Conservation (phyloP, 2,113 vertebrate species). For the Leptosomus discolor region DNA sequence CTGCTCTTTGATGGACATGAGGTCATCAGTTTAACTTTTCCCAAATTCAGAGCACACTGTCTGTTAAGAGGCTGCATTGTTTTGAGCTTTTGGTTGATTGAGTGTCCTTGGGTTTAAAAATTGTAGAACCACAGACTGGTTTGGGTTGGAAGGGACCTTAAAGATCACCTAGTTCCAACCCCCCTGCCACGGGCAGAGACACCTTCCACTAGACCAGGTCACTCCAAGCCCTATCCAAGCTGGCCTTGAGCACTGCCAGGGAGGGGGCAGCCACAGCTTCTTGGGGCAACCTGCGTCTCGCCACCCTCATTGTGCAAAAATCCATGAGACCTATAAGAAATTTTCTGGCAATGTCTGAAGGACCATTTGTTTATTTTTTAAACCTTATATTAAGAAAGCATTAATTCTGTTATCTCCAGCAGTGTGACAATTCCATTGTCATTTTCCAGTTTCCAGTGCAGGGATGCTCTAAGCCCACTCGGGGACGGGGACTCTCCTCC, state of each 20-base stretch:
- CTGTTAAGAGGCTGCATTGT: neutral
- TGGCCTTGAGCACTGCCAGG: too few species aligned
- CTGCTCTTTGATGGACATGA: neutral
- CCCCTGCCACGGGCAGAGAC: too few species aligned
- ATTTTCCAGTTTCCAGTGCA: too few species aligned
- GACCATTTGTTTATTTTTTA: neutral
- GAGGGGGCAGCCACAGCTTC: too few species aligned
- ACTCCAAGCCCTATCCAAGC: too few species aligned
- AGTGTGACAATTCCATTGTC: neutral
- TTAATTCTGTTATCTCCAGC: neutral
- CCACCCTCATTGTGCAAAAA: neutral
- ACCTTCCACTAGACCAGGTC: too few species aligned
- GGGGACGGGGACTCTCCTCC: neutral
- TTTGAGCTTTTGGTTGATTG: neutral
- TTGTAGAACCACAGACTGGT: too few species aligned
- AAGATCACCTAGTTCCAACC: neutral
- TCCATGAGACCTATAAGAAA: neutral
- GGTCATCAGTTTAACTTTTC: neutral
- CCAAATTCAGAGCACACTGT: neutral
- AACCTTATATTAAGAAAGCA: neutral
- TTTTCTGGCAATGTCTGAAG: neutral
- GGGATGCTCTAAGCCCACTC: neutral
- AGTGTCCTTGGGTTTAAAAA: neutral
- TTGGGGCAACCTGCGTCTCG: neutral
- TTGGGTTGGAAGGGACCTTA: neutral